A percentile compares a stretch with the other conserved stretches of the same genome.
These are phyloP conservation scores for Schizopygopsis malacanthus DNA, from an alignment of 2,797 vertebrate species.

Conservation along the genomic window DNA sequence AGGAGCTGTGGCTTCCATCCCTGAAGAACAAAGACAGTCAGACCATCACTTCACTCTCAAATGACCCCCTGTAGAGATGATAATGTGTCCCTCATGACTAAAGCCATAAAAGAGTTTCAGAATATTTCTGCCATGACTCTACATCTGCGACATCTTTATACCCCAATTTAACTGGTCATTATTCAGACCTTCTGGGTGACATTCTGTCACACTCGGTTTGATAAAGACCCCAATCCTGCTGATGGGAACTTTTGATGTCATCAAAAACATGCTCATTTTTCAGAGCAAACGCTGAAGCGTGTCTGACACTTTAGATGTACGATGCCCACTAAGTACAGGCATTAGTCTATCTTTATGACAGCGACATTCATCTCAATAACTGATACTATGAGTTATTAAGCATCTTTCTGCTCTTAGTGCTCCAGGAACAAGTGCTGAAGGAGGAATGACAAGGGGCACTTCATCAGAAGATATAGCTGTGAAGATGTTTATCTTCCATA, in stretches of 20 bases:
- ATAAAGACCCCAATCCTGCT: slow-evolving; percentile 38
- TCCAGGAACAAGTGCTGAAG: slow-evolving; percentile 34
- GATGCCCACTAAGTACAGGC: slow-evolving; percentile 12
- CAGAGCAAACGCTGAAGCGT: slow-evolving; percentile 21
- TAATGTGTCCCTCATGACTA: slow-evolving; percentile 2
- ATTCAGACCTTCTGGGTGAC: slow-evolving; percentile 39
- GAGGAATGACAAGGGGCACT: slow-evolving; percentile 16
- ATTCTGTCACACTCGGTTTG: slow-evolving; percentile 36
- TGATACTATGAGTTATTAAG: slow-evolving; percentile 8
- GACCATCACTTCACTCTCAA: slow-evolving; percentile 13
- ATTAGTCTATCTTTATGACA: slow-evolving; percentile 34
- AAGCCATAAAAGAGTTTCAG: slow-evolving; percentile 12
- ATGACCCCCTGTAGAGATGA: slow-evolving; percentile 1
- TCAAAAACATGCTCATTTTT: slow-evolving; percentile 25
- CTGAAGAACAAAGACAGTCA: slow-evolving; percentile 67
- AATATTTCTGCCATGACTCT: slow-evolving; percentile 22
- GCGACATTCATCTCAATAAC: slow-evolving; percentile 45
- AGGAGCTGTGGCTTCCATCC: slow-evolving; percentile 71
- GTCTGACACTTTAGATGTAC: slow-evolving; percentile 14
- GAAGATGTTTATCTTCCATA: slow-evolving; percentile 49
- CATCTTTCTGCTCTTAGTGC: slow-evolving; percentile 24
- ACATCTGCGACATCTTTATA: slow-evolving; percentile 39
- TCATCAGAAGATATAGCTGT: slow-evolving; percentile 9
- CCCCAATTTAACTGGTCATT: slow-evolving; percentile 41
- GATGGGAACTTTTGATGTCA: slow-evolving; percentile 15